Conservation (phyloP, 2,888 invertebrate species). For the Oasisia sp. region DNA sequence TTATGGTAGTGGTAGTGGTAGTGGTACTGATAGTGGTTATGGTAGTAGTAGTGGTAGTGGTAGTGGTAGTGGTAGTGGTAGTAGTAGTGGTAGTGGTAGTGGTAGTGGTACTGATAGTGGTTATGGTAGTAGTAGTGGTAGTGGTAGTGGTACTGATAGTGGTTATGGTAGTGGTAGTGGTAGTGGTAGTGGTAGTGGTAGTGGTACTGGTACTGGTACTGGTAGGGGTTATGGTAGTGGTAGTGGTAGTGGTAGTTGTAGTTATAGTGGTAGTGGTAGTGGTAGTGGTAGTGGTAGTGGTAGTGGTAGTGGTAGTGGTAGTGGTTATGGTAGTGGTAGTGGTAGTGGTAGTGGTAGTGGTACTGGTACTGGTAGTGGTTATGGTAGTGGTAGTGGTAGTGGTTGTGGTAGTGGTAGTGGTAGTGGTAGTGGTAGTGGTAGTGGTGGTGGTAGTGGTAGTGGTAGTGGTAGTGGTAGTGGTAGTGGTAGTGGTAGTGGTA, state of each 20-base stretch:
- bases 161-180: not conserved
- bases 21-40: not conserved
- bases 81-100: slow-evolving; percentile 20
- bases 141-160: not conserved
- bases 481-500: slow-evolving; percentile 20
- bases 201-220: not conserved
- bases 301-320: slow-evolving; percentile 10
- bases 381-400: slow-evolving; percentile 19
- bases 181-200: slow-evolving; percentile 20
- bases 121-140: slow-evolving; percentile 6
- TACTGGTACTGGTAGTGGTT: slow-evolving; percentile 14
- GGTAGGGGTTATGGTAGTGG: not conserved
- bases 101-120: slow-evolving; percentile 5
- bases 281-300: slow-evolving; percentile 14
- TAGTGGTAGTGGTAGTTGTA: slow-evolving; percentile 18
- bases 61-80: slow-evolving; percentile 18
- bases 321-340: slow-evolving; percentile 1
- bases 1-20: not conserved
- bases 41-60: slow-evolving; percentile 17
- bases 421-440: slow-evolving; percentile 19
- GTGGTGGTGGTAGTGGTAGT: slow-evolving; percentile 1
- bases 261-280: slow-evolving; percentile 18
- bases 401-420: not conserved
- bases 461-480: slow-evolving; percentile 19
- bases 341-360: slow-evolving; percentile 19